Evolutionary conservation across 1,140 invertebrate species (phyloP), one percentile per base, ranked within the genome.

Genomic region (Wiebesia pumilae): DNA sequence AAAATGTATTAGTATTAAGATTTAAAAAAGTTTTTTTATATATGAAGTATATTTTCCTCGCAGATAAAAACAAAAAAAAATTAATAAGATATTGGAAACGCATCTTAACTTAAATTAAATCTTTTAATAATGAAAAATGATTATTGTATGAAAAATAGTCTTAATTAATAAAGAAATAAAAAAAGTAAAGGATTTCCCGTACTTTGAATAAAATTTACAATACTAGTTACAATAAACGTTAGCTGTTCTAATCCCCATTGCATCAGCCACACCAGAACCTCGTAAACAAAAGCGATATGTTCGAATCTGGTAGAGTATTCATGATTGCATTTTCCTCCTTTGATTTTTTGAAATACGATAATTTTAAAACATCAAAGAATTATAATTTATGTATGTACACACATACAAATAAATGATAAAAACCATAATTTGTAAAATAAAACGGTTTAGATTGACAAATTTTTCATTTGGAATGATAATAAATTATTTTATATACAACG

Each of bases 201-300:
- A 65, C 75, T 86, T 62, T 69, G 51, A 81, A 81, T 81, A 40
- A 71, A 75, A 81, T 86, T 86, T 75, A 75, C 79, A 43, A 51
- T 33, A 27, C 47, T 43, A 27, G 54, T 19, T 54, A 79, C 43
- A 69, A 77, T 33, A 79, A 81, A 51, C 67, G 21, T 62, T 38
- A 27, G 67, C 67, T 81, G 65, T 81, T 75, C 79, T 81, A 86
- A 86, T 86, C 67, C 78, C 19, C 78, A 35, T 58, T 19, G 21
- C 77, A 81, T 75, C 21, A 79, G 84, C 79, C 67, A 30, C 84
- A 86, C 75, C 78, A 81, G 67, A 69, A n/a, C n/a, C 84, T 81
- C 79, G 79, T 86, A 86, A 86, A 86, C 69, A 86, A 86, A 81
- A 51, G 33, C 27, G 54, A 4, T 62, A 65, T 69, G 77, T 81